Conservation (phyloP, 92 coral and sea anemone species). For the Isaurus tuberculatus region DNA sequence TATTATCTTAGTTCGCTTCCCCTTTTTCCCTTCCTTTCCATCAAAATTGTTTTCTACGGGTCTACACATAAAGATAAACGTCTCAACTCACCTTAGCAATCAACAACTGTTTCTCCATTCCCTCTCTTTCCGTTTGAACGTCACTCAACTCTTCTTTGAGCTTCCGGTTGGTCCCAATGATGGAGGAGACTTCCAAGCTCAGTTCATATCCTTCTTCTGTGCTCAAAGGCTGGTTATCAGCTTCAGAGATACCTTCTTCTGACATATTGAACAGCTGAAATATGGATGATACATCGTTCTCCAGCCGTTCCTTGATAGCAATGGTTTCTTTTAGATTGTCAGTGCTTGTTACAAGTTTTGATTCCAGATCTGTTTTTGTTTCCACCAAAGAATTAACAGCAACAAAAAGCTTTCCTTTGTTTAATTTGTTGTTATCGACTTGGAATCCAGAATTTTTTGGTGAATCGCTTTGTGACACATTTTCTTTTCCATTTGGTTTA, state of each 20-base stretch:
- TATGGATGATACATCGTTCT: slow-evolving; percentile 79
- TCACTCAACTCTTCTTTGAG: slow-evolving; percentile 61
- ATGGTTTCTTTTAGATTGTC: slow-evolving; percentile 69
- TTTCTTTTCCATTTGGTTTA: background rate
- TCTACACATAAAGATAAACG: too few species aligned
- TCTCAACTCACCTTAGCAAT: slow-evolving; percentile 72
- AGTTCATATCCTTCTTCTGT: slow-evolving; percentile 40
- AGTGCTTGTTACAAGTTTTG: slow-evolving; percentile 72
- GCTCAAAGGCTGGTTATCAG: background rate
- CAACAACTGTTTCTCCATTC: slow-evolving; percentile 61
- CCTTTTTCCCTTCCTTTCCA: too few species aligned
- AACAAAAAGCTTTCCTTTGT: slow-evolving; percentile 6
- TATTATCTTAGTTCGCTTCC: too few species aligned
- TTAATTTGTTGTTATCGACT: background rate
- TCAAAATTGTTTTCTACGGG: too few species aligned
- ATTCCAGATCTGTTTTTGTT: slow-evolving; percentile 61
- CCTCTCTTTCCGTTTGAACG: slow-evolving; percentile 60
- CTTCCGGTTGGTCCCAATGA: slow-evolving; percentile 74
- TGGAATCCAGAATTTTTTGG: background rate
- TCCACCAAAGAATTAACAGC: slow-evolving; percentile 38
- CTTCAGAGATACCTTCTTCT: background rate
- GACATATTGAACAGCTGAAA: slow-evolving; percentile 84
- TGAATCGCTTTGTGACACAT: background rate
- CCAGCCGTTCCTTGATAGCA: slow-evolving; percentile 70
- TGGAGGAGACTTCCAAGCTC: slow-evolving; percentile 62